A percentile compares a stretch with the other conserved stretches of the same genome.
phyloP scores from a whole-genome alignment of 2,888 invertebrate genomes.

The Tachystola acroxantha region DNA sequence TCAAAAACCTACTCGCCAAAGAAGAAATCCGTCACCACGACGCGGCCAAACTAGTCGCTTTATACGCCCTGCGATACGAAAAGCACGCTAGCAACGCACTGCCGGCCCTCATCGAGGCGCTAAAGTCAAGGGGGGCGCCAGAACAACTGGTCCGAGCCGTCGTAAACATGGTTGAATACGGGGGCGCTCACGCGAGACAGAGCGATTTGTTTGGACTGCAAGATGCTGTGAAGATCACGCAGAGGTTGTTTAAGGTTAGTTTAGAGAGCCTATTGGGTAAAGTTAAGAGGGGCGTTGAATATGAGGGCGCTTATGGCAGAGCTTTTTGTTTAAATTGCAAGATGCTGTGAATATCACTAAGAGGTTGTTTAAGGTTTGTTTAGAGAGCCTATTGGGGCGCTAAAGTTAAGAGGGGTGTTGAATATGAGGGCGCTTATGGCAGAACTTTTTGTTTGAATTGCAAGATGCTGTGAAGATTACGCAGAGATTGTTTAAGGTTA shows the following conservation, averaged over 20 bases:
- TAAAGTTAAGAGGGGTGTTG: too few relatives aligned
- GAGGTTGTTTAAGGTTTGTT: background rate
- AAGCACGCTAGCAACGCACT: slow-evolving; percentile 89
- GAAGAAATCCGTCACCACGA: slow-evolving; percentile 86
- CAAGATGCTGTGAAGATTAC: slow-evolving; percentile 94
- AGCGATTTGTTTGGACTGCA: slow-evolving; percentile 91
- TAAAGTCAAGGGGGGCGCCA: slow-evolving; percentile 76
- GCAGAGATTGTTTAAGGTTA: slow-evolving; percentile 89
- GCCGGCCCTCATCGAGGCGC: slow-evolving; percentile 83
- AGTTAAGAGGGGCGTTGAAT: too few relatives aligned
- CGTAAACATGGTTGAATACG: slow-evolving; percentile 87
- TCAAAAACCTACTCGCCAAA: slow-evolving; percentile 87
- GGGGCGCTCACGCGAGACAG: slow-evolving; percentile 88
- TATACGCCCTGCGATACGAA: slow-evolving; percentile 97
- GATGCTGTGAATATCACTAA: background rate
- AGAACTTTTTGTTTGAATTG: slow-evolving; percentile 90
- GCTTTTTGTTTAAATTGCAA: background rate
- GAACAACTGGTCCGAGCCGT: slow-evolving; percentile 72
- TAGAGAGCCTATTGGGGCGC: too few relatives aligned
- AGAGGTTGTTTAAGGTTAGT: slow-evolving; percentile 87
- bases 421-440: slow-evolving; percentile 91
- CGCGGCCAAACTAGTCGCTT: slow-evolving; percentile 90
- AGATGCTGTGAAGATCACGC: slow-evolving; percentile 93
- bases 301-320: background rate
- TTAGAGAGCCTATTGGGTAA: too few relatives aligned